phyloP scores from a whole-genome alignment of 2,113 vertebrate genomes.

The Galeopterus variegatus region DNA sequence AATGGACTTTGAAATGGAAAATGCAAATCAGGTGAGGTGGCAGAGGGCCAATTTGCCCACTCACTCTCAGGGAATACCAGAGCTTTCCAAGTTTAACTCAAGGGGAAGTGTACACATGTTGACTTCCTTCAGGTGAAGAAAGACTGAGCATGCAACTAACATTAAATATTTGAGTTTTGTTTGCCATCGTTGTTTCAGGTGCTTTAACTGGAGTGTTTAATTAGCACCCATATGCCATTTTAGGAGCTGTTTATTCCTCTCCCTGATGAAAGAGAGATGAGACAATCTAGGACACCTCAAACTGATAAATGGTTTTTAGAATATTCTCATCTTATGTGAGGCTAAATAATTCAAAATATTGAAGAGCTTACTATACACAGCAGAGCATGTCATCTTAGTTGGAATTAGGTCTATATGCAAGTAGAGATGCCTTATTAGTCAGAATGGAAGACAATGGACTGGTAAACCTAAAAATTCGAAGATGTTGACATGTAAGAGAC shows the following conservation, averaged over 20 bases:
- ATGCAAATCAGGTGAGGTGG: constrained; percentile 29
- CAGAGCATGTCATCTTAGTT: neutral
- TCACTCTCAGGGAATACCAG: neutral
- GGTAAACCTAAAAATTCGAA: constrained; percentile 31
- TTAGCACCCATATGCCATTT: neutral
- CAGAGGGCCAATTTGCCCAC: neutral
- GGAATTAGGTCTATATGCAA: neutral
- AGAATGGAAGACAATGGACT: neutral
- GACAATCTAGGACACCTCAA: neutral
- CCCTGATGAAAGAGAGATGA: neutral
- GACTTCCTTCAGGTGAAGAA: constrained; percentile 25
- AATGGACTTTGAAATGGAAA: constrained; percentile 49
- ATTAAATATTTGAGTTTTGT: constrained; percentile 29
- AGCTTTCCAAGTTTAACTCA: constrained; percentile 1
- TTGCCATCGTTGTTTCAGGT: neutral
- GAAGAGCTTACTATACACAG: neutral
- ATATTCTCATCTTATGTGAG: constrained; percentile 14
- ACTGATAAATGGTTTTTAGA: neutral
- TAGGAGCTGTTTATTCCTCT: neutral
- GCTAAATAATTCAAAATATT: neutral
- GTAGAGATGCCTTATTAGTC: neutral
- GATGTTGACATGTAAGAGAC: neutral
- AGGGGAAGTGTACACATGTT: neutral
- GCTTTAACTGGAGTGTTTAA: neutral
- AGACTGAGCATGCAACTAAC: neutral